Evolutionary conservation across 1,140 invertebrate genomes (phyloP).

Genomic region (Drosophila sturtevanti): DNA sequence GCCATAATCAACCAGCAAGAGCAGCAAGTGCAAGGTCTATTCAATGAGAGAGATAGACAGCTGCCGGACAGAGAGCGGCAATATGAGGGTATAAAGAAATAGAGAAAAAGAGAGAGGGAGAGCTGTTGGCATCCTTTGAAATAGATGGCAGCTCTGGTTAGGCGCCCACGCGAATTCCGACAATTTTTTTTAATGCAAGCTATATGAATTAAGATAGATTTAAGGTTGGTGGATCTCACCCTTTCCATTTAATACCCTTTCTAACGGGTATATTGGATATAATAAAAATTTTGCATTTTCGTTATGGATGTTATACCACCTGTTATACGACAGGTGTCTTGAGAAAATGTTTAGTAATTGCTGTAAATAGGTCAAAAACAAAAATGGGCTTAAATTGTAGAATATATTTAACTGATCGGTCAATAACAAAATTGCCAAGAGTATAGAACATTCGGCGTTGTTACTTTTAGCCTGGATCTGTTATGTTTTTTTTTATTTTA

Average conservation of each 20-base stretch:
- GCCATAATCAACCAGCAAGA: constrained; percentile 24
- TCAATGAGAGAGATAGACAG: constrained; percentile 11
- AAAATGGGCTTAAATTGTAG: too few relatives aligned
- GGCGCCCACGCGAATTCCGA: constrained; percentile 44
- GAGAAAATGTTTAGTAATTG: background rate
- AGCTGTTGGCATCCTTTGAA: constrained; percentile 40
- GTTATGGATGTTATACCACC: too few relatives aligned
- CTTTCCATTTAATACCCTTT: constrained; percentile 29
- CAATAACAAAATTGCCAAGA: too few relatives aligned
- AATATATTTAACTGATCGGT: too few relatives aligned
- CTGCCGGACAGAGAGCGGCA: constrained; percentile 27
- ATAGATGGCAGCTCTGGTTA: constrained; percentile 42
- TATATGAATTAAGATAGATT: constrained; percentile 36
- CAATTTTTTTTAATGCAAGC: constrained; percentile 53
- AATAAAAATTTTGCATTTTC: too few relatives aligned
- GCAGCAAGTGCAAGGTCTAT: constrained; percentile 71
- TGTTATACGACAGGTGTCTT: background rate
- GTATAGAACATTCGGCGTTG: background rate
- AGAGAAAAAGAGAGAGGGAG: constrained; percentile 16
- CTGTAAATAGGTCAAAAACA: background rate
- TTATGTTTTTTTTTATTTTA: background rate
- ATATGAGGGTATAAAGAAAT: background rate
- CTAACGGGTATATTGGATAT: background rate
- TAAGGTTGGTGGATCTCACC: constrained; percentile 38
- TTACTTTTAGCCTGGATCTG: background rate